Base-by-base conservation (phyloP, 2,797 vertebrate species). In the Glossophaga mutica region DNA sequence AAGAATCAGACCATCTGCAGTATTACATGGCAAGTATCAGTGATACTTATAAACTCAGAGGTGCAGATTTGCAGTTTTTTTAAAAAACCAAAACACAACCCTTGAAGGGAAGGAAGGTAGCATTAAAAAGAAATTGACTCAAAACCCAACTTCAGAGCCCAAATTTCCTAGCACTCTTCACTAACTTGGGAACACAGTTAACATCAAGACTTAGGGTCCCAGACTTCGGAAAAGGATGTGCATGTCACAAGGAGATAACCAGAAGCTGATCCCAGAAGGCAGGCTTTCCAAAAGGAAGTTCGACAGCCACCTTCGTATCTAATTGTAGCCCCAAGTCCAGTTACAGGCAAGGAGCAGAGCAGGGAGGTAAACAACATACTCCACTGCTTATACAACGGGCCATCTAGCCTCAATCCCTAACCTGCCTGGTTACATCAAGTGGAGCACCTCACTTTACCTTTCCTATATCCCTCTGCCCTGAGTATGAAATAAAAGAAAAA, bases 381-480 rank as follows among this genome's bases (percentile, higher is more conserved):
- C 90, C 96, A 62, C 96, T 93, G 87, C 90, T 94, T 37, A 46
- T 10, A 57, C 9, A 24, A 42, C 0, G 8, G 68, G 84, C 22
- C 4, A 0, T 59, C 55, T 21, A 42, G 32, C 19, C 78, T 90
- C 18, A 4, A 44, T 50, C 79, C 65, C 90, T 52, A 65, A 16
- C n/a, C 88, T 83, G 79, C 39, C 29, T 39, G 50, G 70, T 39
- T 21, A 21, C 14, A 86, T 16, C 74, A 91, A 94, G 88, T 85
- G 65, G 83, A 82, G 84, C 22, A 10, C 88, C 83, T 91, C 71
- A 44, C 59, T 78, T 74, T 62, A 84, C 48, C 68, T 74, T 86
- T 79, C 82, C 94, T 92, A 95, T 19, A 82, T 46, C 95, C 95
- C 96, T 93, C 52, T 88, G 73, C 78, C 50, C 39, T 48, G 10